Evolutionary conservation across 2,888 invertebrate species (phyloP), one percentile per base, ranked within the genome.

Genomic region (Sphinx pinastri): DNA sequence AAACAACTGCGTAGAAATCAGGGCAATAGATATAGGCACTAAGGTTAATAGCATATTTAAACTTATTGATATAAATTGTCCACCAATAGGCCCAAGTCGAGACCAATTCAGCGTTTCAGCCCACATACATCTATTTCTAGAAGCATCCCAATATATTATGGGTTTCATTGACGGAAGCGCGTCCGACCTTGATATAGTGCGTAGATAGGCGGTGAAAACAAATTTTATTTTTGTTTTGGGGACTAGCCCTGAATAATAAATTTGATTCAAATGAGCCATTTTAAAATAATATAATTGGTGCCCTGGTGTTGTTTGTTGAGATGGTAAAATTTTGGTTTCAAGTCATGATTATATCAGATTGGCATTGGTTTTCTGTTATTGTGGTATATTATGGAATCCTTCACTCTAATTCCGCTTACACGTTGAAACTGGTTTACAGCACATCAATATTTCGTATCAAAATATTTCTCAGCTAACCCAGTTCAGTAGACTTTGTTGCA

Each of bases 151-250:
- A 60, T n/a, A 60, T 47, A 45, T 49, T 63, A 63, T 63, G 19
- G 63, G 19, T 19, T 49, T 63, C 63, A 63, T 63, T 63, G 63
- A 63, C 63, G 63, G 63, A 63, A 63, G 49, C 13, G 11, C 16
- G 11, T 16, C 2, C 47, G 63, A 47, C 63, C 49, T 47, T 63
- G 19, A 49, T 63, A 49, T 12, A n/a, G 7, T 60, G 49, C 19
- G 63, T 49, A 63, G 49, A 19, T 16, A 63, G 19, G n/a, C 45
- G 38, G 16, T 63, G 0, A 63, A 63, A 63, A 19, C 49, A 57
- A 25, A 25, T 49, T 16, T 49, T 63, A 60, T 59, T 59, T 38
- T 38, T 14, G 11, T 60, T 16, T 45, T 45, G 45, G n/a, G 45
- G 25, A 25, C 19, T 4, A 13, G 52, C 52, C 14, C n/a, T 14